Percentiles rank a stretch among this genome's conserved stretches.
Evolutionary conservation across 1,140 invertebrate genomes (phyloP).

Genomic region (Pseudomyrmex concolor): DNA sequence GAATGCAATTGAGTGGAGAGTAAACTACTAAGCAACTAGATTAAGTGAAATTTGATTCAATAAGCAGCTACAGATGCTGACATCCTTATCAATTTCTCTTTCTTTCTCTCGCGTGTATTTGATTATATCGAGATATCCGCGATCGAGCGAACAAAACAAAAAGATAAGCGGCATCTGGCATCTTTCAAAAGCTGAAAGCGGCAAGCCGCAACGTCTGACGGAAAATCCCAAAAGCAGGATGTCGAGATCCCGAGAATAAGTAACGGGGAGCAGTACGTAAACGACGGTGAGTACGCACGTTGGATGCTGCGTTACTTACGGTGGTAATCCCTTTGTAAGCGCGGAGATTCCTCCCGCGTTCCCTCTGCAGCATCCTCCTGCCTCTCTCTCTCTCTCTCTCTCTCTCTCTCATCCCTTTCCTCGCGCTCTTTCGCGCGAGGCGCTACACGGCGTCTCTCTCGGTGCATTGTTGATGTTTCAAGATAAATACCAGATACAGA

Average conservation of each 20-base stretch:
- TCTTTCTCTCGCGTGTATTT: not conserved
- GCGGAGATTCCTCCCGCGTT: constrained; percentile 27
- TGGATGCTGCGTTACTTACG: constrained; percentile 52
- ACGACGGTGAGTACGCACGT: constrained; percentile 32
- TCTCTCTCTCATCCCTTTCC: not conserved
- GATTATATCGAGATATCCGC: not conserved
- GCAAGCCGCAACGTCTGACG: constrained; percentile 9
- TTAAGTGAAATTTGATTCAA: no score
- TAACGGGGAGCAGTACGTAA: constrained; percentile 23
- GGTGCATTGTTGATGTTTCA: constrained; percentile 80
- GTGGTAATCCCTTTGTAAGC: constrained; percentile 53
- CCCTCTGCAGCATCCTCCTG: no score
- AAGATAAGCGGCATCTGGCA: not conserved
- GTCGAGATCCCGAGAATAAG: constrained; percentile 12
- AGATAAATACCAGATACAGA: constrained; percentile 82
- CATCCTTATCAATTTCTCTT: not conserved
- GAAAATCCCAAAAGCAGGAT: constrained; percentile 41
- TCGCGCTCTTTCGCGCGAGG: not conserved
- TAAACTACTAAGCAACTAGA: no score
- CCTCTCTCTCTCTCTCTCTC: not conserved
- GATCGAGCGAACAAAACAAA: not conserved
- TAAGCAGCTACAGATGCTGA: not conserved
- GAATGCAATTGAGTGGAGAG: no score
- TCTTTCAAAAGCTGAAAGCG: constrained; percentile 12
- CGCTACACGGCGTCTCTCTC: constrained; percentile 54